Evolutionary conservation across 1,140 invertebrate genomes (phyloP), one percentile per base, ranked within the genome.

Genomic region (Rhyzopertha dominica): DNA sequence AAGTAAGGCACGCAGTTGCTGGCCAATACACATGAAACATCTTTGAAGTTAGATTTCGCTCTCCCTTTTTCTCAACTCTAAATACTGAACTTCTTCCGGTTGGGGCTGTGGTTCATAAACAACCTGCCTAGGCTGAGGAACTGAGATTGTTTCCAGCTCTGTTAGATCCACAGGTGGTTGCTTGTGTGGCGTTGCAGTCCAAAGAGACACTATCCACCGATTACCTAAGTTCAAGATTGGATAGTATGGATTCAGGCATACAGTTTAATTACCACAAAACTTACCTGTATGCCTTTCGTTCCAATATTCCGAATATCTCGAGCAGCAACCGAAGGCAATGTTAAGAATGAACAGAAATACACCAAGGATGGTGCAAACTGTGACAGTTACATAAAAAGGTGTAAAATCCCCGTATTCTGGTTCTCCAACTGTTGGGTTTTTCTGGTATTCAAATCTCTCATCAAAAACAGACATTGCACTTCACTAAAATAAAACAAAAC

Each of bases 111-210:
- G 23, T 60, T 50, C 62, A 57, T 52, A 68, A 10, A 65, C 54
- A 18, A 65, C 63, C 42, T 69, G 59, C 45, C 65, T 61, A 35
- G 58, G 54, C 14, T 57, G 41, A 17, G 37, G 36, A 13, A 65
- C 28, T 36, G 51, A 5, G 47, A 53, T 51, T 23, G 46, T 46
- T 51, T 85, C 79, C 0, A 90, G 61, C 66, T 89, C 85, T 1
- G 80, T 80, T 13, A 84, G 76, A 65, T 90, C 87, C 12, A 91
- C 61, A 5, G 88, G 81, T n/a, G 85, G 84, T 62, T 87, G 85
- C 44, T 86, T 82, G 52, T 87, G 80, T 0, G 88, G 87, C 10
- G 85, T 84, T 25, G 82, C 74, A 9, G 85, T 83, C 85, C 85
- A 91, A 58, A 90, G 71, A 5, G 87, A 84, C 8, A 86, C 76